Conservation (phyloP, 2,797 vertebrate species). For the Loriculus beryllinus region DNA sequence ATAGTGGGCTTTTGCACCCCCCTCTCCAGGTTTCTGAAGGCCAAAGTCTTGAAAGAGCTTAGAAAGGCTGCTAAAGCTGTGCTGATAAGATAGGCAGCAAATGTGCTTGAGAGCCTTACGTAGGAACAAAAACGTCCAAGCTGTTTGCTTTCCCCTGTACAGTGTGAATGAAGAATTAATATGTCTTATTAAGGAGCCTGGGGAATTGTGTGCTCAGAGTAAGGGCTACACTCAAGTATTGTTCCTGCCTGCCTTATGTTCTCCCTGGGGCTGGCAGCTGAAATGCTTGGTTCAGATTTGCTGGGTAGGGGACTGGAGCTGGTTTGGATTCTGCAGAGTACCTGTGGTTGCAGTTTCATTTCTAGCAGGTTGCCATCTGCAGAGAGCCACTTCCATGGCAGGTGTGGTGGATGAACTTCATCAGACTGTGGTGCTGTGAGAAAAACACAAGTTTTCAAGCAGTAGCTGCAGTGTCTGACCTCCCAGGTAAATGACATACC, state of each 20-base stretch:
- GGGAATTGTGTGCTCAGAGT: neutral
- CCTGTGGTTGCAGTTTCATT: neutral
- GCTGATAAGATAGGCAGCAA: constrained; percentile 45
- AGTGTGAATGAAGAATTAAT: constrained; percentile 51
- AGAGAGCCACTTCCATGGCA: neutral
- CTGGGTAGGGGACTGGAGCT: neutral
- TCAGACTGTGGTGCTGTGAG: neutral
- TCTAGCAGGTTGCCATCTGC: neutral
- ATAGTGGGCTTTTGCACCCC: constrained; percentile 15
- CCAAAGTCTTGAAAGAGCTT: constrained; percentile 41
- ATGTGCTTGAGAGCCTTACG: neutral
- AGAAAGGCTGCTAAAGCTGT: constrained; percentile 15
- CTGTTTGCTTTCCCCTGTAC: constrained; percentile 47
- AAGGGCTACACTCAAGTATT: neutral
- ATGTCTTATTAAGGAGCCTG: neutral
- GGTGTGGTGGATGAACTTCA: neutral
- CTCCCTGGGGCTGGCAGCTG: neutral
- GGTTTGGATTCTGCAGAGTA: neutral
- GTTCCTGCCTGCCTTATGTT: neutral
- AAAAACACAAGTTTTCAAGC: no score
- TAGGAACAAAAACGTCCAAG: constrained; percentile 25
- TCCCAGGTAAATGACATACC: neutral
- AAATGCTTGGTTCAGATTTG: neutral
- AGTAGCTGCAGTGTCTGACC: neutral
- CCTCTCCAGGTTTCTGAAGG: constrained; percentile 29